A percentile compares a stretch with the other conserved stretches of the same genome.
These are phyloP conservation scores for Rhagonycha fulva DNA, from an alignment of 2,888 invertebrate genomes.

Conservation along the genomic window DNA sequence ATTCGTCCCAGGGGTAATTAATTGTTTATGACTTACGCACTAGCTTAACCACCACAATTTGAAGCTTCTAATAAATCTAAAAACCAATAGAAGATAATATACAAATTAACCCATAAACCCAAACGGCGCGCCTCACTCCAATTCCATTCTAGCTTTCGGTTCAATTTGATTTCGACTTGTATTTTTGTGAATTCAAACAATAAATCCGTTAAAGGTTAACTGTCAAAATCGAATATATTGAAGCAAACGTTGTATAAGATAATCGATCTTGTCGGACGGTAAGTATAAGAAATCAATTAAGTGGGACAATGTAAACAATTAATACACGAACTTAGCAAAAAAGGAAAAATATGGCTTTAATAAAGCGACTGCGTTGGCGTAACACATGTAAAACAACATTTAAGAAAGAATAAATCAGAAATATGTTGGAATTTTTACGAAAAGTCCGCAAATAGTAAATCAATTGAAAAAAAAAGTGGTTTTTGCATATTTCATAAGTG, in stretches of 20 bases:
- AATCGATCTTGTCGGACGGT: background rate
- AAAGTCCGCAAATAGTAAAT: background rate
- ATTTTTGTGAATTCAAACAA: background rate
- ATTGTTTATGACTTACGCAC: too few relatives aligned
- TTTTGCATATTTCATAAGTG: conserved; percentile 14
- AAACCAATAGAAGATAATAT: too few relatives aligned
- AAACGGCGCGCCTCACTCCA: too few relatives aligned
- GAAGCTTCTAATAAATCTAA: too few relatives aligned
- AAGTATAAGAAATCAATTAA: background rate
- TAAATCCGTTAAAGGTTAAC: background rate
- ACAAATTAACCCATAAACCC: too few relatives aligned
- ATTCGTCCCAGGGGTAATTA: too few relatives aligned
- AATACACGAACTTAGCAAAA: background rate
- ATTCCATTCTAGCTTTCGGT: too few relatives aligned
- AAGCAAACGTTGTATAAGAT: background rate
- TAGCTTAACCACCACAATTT: too few relatives aligned
- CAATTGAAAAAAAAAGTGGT: background rate
- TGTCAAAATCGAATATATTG: background rate
- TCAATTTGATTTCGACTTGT: background rate
- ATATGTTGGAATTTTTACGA: background rate
- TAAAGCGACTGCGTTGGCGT: background rate
- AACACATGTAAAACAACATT: background rate
- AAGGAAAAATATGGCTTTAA: background rate
- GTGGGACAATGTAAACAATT: background rate
- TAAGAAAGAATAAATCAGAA: background rate